These are phyloP conservation scores for Verasper variegatus DNA, from an alignment of 2,113 vertebrate species.

Conservation along the genomic window DNA sequence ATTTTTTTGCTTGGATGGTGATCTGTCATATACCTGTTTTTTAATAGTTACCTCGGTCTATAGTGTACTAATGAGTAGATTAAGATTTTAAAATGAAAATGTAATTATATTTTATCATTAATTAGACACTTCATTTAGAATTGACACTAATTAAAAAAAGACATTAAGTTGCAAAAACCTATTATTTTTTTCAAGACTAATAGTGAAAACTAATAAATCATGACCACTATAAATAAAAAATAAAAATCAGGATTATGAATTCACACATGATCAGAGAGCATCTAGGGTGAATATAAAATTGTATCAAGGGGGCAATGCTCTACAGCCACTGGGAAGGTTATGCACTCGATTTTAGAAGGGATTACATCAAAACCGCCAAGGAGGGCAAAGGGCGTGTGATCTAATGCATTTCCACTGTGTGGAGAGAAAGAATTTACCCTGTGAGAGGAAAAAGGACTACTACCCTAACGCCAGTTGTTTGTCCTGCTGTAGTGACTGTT, in stretches of 20 bases:
- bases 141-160: background rate
- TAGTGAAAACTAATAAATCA: constrained; percentile 2
- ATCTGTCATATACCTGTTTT: background rate
- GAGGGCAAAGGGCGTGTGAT: constrained; percentile 52
- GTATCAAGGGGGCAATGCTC: constrained; percentile 26
- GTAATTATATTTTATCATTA: background rate
- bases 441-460: background rate
- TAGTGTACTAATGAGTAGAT: background rate
- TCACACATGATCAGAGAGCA: constrained; percentile 28
- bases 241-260: constrained; percentile 19
- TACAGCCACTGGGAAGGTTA: constrained; percentile 66
- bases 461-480: background rate
- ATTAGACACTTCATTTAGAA: background rate
- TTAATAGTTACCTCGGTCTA: background rate
- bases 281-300: constrained; percentile 28
- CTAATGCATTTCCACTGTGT: constrained; percentile 34
- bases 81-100: background rate
- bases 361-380: constrained; percentile 66
- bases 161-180: background rate
- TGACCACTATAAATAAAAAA: background rate
- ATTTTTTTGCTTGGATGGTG: background rate
- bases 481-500: background rate
- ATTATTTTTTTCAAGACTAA: background rate
- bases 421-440: constrained; percentile 35
- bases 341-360: constrained; percentile 53